Evolutionary conservation across 2,888 invertebrate genomes (phyloP), one percentile per base, ranked within the genome.

Genomic region (Petrolisthes cinctipes): DNA sequence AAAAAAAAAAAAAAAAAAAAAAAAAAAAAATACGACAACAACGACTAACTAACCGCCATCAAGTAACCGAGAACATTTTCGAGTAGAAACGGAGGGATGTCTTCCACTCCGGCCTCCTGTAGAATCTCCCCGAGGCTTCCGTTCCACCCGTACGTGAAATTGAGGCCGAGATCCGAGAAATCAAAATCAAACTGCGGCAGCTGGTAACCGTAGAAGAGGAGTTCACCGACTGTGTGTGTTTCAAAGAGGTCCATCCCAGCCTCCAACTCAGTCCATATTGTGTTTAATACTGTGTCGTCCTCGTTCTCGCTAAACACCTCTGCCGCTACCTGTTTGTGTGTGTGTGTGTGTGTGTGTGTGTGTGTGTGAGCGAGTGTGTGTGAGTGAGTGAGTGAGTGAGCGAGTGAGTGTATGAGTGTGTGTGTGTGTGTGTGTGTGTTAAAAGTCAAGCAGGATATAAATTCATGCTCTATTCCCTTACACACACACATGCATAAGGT

Each of bases 221-320:
- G 54, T 37, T 90, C 86, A 4, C 76, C 84, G 37, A 82, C 86
- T 3, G 73, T 73, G 73, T 80, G 66, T 0, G 23, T n/a, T 6
- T 87, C 83, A 76, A 90, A 90, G 5, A 89, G 37, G n/a, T 88
- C 87, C 82, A 89, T 78, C 6, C 75, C 83, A 1, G 68, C 20
- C n/a, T 90, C 90, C 3, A 90, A 54, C 53, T 90, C 76, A 0
- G 86, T 76, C 90, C 90, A 90, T 23, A 90, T 56, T 5, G 56
- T 37, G 17, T 53, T n/a, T 1, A 84, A 6, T n/a, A 80, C 5
- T 0, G 37, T 5, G 51, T 83, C 54, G 5, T 37, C 0, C 5
- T 37, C 7, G n/a, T 51, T 37, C 37, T 37, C 23, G 23, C 20
- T 56, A 57, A 86, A 23, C 17, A 82, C n/a, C 7, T 75, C 57